Conservation (phyloP, 2,888 invertebrate genomes). For the Papilio gigon region DNA sequence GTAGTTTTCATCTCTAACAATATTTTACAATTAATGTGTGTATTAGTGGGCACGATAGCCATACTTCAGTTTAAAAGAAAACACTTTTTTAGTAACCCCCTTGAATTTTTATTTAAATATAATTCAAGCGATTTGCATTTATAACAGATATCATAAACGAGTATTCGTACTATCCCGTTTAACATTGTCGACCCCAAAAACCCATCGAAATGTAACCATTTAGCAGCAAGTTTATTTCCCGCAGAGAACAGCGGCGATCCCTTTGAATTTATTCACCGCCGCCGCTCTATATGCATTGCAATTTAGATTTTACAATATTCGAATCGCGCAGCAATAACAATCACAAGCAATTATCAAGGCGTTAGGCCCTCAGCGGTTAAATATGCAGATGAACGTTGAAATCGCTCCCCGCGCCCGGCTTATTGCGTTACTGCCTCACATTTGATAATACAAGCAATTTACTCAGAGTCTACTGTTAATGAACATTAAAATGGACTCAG, state of each 20-base stretch:
- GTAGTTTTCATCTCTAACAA: not conserved
- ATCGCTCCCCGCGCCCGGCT: conserved; percentile 27
- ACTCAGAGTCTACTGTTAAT: not conserved
- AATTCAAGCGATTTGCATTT: not conserved
- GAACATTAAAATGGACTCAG: too few species aligned
- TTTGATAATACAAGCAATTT: not conserved
- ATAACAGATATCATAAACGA: not conserved
- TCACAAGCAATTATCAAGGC: conserved; percentile 59
- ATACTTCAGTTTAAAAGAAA: not conserved
- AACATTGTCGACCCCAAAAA: conserved; percentile 6
- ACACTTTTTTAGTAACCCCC: not conserved
- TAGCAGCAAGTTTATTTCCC: conserved; percentile 47
- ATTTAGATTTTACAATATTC: conserved; percentile 62
- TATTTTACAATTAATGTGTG: not conserved
- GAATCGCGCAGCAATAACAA: conserved; percentile 61
- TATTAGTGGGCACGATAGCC: not conserved
- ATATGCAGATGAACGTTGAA: conserved; percentile 49
- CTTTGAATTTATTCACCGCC: conserved; percentile 53
- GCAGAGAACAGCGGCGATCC: conserved; percentile 47
- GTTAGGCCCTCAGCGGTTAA: conserved; percentile 47
- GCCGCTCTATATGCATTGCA: conserved; percentile 62
- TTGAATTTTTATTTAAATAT: not conserved
- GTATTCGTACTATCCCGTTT: conserved; percentile 9
- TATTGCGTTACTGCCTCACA: conserved; percentile 12
- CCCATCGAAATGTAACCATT: conserved; percentile 40